phyloP scores from a whole-genome alignment of 1,140 invertebrate species.

The Centruroides sculpturatus region DNA sequence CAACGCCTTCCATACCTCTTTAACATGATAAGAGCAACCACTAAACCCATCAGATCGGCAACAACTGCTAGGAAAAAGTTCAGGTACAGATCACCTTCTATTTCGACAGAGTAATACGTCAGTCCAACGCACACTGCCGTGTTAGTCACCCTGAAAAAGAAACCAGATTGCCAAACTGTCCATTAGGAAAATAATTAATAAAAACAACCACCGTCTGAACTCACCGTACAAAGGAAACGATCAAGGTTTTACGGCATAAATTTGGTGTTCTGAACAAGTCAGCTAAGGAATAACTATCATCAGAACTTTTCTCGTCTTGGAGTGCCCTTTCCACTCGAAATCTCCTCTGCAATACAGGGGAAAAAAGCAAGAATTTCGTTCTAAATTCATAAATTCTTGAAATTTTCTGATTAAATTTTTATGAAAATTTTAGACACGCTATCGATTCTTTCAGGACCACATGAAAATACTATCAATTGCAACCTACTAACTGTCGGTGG shows the following conservation, averaged over 20 bases:
- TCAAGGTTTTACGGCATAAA: constrained; percentile 11
- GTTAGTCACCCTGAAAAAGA: constrained; percentile 42
- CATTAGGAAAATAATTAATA: too few species aligned
- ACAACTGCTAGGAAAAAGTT: constrained; percentile 70
- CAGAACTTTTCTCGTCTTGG: constrained; percentile 1
- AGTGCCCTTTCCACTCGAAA: constrained; percentile 7
- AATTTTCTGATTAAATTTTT: too few species aligned
- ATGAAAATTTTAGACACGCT: too few species aligned
- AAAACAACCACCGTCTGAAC: not conserved
- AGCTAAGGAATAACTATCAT: not conserved
- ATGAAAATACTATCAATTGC: too few species aligned
- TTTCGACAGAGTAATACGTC: constrained; percentile 69
- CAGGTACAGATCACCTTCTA: constrained; percentile 67
- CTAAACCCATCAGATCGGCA: constrained; percentile 48
- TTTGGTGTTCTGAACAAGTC: constrained; percentile 12
- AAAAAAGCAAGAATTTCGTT: not conserved
- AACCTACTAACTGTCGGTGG: too few species aligned
- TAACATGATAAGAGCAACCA: not conserved
- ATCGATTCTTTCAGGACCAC: too few species aligned
- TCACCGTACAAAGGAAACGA: constrained; percentile 16
- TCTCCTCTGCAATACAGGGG: not conserved
- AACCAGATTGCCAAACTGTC: too few species aligned
- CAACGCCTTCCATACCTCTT: constrained; percentile 5
- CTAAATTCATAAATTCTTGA: too few species aligned
- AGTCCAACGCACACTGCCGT: constrained; percentile 72